Evolutionary conservation across 2,797 vertebrate genomes (phyloP).

Genomic region (Tolypeutes matacus): DNA sequence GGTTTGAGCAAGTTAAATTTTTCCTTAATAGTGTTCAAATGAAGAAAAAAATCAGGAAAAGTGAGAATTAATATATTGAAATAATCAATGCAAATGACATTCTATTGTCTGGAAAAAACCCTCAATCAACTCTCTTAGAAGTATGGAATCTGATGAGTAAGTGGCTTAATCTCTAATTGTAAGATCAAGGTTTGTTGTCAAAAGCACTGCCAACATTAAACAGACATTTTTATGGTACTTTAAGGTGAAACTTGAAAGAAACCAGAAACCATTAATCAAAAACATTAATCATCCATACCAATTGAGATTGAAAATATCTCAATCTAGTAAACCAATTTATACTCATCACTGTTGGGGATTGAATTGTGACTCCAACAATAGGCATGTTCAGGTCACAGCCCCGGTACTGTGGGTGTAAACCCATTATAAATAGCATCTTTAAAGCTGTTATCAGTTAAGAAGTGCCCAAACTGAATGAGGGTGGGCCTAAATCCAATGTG

Average conservation of each 20-base stretch:
- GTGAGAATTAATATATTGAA: slow-evolving; percentile 84
- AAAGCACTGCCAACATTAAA: slow-evolving; percentile 73
- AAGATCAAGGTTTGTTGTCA: slow-evolving; percentile 76
- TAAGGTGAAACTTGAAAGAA: slow-evolving; percentile 79
- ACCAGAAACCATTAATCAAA: slow-evolving; percentile 76
- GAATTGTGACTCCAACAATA: too few relatives aligned
- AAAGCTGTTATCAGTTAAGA: too few relatives aligned
- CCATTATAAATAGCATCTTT: too few relatives aligned
- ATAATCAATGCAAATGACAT: slow-evolving; percentile 83
- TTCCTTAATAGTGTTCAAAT: slow-evolving; percentile 71
- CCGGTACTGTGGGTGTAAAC: too few relatives aligned
- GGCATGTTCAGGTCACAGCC: too few relatives aligned
- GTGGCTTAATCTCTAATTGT: slow-evolving; percentile 81
- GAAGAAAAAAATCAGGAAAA: slow-evolving; percentile 49
- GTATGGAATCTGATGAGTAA: slow-evolving; percentile 81
- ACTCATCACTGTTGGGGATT: background rate
- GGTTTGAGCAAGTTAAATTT: slow-evolving; percentile 54
- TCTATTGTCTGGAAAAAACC: slow-evolving; percentile 79
- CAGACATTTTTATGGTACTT: slow-evolving; percentile 74
- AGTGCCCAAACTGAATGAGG: too few relatives aligned
- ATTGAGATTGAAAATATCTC: slow-evolving; percentile 61
- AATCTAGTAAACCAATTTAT: slow-evolving; percentile 73
- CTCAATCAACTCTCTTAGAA: slow-evolving; percentile 82
- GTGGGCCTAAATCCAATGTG: too few relatives aligned
- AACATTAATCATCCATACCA: slow-evolving; percentile 51